Evolutionary conservation across 2,888 invertebrate genomes (phyloP), one percentile per base, ranked within the genome.

Genomic region (Leistus spinibarbis): DNA sequence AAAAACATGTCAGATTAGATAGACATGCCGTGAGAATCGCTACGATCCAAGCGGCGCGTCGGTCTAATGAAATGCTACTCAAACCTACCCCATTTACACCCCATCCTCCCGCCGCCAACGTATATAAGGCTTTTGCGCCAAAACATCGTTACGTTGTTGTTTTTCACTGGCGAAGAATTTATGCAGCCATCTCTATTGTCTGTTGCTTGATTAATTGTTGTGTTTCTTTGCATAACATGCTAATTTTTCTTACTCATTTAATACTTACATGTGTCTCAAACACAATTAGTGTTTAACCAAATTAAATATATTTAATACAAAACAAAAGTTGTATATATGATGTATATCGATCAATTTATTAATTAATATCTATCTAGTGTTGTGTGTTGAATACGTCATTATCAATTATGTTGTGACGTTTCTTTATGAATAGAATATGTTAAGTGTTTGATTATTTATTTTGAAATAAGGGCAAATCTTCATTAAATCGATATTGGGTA

Each of bases 91-190:
- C 9, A 53, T 22, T 60, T 19, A 5, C 20, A 1, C 22, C 20
- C 20, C 60, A 19, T 13, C 60, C 19, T 2, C 7, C 5, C 24
- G 13, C 10, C 40, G 10, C 7, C 40, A 4, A 40, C 40, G 7
- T 19, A 3, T 16, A 13, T 22, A 60, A 3, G 60, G 13, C 19
- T 17, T 40, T 40, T 40, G n/a, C 66, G 17, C 66, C 66, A 66
- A 66, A 66, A 66, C 19, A 66, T 40, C 66, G 17, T 66, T 27
- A 66, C 16, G 17, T 53, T 66, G 66, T 66, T 66, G 66, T 66
- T 66, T 66, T 60, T 40, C 66, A 40, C 66, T 40, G 7, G 3
- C 53, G 53, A 66, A 66, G 13, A 66, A 66, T 53, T 17, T 66
- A 40, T 66, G 27, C 66, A 66, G 53, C 53, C 40, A 40, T 24